Evolutionary conservation across 2,888 invertebrate species (phyloP).

Genomic region (Ferdinandea cuprea): DNA sequence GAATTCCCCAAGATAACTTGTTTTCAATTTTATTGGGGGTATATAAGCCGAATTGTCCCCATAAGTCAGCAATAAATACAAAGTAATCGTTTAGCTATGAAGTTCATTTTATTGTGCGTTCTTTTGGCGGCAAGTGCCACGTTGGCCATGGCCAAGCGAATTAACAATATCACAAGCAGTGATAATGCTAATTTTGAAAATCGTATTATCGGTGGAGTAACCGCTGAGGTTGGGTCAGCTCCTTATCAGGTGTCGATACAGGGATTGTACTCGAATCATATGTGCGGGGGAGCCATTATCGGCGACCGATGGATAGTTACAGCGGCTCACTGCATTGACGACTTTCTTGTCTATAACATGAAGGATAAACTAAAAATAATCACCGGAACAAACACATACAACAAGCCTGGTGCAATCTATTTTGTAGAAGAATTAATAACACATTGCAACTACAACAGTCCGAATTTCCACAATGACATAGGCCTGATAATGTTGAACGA

Average conservation of each 20-base stretch:
- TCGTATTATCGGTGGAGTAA: conserved; percentile 78
- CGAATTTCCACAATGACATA: conserved; percentile 85
- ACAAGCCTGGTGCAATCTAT: conserved; percentile 77
- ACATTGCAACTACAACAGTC: conserved; percentile 79
- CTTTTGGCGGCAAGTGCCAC: conserved; percentile 14
- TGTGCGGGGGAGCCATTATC: conserved; percentile 81
- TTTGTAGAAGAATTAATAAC: conserved; percentile 78
- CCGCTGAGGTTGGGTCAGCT: conserved; percentile 75
- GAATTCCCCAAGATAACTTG: conserved; percentile 15
- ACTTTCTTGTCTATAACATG: conserved; percentile 75
- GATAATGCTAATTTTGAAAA: conserved; percentile 24
- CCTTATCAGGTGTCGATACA: conserved; percentile 82
- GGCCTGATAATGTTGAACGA: conserved; percentile 86
- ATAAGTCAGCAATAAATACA: conserved; percentile 25
- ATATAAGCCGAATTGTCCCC: conserved; percentile 38
- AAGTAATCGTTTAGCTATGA: conserved; percentile 27
- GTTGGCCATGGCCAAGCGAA: conserved; percentile 21
- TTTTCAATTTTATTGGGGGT: conserved; percentile 17
- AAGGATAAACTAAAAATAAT: conserved; percentile 77
- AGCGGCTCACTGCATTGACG: conserved; percentile 80
- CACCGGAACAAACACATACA: conserved; percentile 78
- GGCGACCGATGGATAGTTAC: conserved; percentile 78
- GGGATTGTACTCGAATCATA: conserved; percentile 78
- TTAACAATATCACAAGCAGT: conserved; percentile 1
- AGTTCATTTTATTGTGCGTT: conserved; percentile 46